Conservation (phyloP, 1,140 invertebrate species). For the Andrena cerasifolii region DNA sequence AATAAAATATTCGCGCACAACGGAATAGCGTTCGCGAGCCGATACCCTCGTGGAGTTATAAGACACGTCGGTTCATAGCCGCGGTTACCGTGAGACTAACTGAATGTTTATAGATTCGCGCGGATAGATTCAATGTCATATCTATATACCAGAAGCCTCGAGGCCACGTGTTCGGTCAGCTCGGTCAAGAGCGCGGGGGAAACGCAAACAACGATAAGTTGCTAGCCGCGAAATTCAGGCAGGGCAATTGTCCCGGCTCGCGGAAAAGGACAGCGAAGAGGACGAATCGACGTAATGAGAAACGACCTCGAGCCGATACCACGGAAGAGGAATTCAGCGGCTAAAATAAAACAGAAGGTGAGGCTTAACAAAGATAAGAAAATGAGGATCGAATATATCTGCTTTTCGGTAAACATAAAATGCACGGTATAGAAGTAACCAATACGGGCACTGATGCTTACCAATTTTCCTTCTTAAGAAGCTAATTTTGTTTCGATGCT, state of each 20-base stretch:
- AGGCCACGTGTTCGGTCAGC: slow-evolving; percentile 24
- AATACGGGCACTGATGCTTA: background rate
- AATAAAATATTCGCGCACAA: background rate
- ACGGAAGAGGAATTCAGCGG: slow-evolving; percentile 5
- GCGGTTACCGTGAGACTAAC: background rate
- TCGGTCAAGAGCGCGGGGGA: slow-evolving; percentile 14
- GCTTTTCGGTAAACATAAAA: background rate
- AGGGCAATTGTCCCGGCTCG: slow-evolving; percentile 6
- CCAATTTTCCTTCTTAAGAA: too few species aligned
- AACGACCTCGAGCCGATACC: slow-evolving; percentile 9
- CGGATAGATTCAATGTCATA: slow-evolving; percentile 65
- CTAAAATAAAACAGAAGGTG: slow-evolving; percentile 19
- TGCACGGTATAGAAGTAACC: background rate
- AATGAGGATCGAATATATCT: background rate
- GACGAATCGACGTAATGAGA: slow-evolving; percentile 37
- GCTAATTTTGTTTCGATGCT: too few species aligned
- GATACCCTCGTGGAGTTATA: background rate
- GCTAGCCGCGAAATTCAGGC: background rate
- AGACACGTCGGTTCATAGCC: background rate
- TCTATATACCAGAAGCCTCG: slow-evolving; percentile 65
- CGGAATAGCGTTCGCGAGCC: background rate
- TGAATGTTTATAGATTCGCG: background rate
- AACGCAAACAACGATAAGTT: slow-evolving; percentile 38
- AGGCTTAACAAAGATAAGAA: background rate
- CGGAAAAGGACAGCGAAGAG: slow-evolving; percentile 33